Conservation (phyloP, 2,797 vertebrate genomes). For the Galago senegalensis region DNA sequence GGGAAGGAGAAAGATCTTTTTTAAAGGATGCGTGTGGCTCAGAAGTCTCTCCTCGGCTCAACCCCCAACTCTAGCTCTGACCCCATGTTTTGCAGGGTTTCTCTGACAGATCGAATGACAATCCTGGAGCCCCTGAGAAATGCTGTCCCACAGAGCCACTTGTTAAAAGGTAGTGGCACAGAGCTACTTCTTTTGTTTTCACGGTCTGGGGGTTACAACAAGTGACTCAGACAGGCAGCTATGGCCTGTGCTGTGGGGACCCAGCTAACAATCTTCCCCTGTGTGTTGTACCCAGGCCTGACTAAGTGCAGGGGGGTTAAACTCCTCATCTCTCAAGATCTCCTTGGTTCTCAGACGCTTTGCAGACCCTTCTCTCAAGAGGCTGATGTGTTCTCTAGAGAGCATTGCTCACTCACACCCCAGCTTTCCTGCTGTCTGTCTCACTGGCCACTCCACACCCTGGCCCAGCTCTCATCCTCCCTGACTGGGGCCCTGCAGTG, state of each 20-base stretch:
- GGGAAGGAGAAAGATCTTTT: background rate
- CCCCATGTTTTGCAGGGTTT: background rate
- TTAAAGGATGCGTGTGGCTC: background rate
- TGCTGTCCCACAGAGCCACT: background rate
- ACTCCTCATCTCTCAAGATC: background rate
- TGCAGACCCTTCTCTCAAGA: background rate
- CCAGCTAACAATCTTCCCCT: background rate
- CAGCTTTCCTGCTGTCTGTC: background rate
- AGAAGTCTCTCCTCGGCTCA: background rate
- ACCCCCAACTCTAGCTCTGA: background rate
- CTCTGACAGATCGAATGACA: background rate
- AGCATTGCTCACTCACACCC: background rate
- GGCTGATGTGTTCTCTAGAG: background rate
- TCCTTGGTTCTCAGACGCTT: background rate
- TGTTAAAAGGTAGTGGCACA: conserved; percentile 13
- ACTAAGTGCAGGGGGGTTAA: background rate
- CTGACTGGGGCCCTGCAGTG: background rate
- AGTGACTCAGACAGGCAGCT: background rate
- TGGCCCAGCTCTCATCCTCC: background rate
- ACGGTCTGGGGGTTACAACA: background rate
- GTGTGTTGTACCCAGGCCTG: background rate
- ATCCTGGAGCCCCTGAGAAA: background rate
- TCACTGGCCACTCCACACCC: background rate
- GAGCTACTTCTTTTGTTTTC: background rate
- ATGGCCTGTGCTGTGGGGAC: background rate